Percentiles rank a stretch among this genome's conserved stretches.
These are phyloP conservation scores for Peromyscus polionotus DNA, from an alignment of 2,113 vertebrate genomes.

Conservation along the genomic window DNA sequence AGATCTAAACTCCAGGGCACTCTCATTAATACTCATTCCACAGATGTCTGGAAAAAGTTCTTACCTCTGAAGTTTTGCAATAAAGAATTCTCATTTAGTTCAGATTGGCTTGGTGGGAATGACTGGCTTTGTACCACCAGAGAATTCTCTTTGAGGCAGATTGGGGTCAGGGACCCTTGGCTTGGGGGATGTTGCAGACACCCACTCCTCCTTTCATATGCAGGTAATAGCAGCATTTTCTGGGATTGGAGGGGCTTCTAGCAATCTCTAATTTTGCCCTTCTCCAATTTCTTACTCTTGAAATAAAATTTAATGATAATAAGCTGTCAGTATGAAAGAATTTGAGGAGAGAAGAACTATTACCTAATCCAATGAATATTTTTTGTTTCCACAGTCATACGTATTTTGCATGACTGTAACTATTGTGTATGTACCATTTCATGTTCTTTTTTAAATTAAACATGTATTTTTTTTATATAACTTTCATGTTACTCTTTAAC, in stretches of 20 bases:
- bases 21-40: constrained; percentile 80
- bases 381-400: constrained; percentile 13
- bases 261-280: constrained; percentile 30
- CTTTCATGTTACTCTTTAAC: constrained; percentile 52
- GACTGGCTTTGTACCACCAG: constrained; percentile 61
- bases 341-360: constrained; percentile 33
- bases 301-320: constrained; percentile 46
- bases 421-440: not conserved
- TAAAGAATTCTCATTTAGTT: constrained; percentile 76
- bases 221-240: constrained; percentile 37
- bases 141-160: constrained; percentile 69
- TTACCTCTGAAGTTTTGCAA: constrained; percentile 71
- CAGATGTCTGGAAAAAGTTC: constrained; percentile 76
- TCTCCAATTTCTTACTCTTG: constrained; percentile 57
- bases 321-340: constrained; percentile 33
- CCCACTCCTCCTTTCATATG: constrained; percentile 43
- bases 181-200: constrained; percentile 47
- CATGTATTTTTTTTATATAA: constrained; percentile 48
- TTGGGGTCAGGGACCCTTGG: constrained; percentile 70
- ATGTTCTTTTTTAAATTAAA: constrained; percentile 57
- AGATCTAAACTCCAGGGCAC: constrained; percentile 74
- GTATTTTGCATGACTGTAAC: not conserved
- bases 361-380: not conserved
- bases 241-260: constrained; percentile 27
- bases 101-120: constrained; percentile 56